Base-by-base conservation (phyloP, 1,140 invertebrate genomes). In the Drosophila ohnishii region DNA sequence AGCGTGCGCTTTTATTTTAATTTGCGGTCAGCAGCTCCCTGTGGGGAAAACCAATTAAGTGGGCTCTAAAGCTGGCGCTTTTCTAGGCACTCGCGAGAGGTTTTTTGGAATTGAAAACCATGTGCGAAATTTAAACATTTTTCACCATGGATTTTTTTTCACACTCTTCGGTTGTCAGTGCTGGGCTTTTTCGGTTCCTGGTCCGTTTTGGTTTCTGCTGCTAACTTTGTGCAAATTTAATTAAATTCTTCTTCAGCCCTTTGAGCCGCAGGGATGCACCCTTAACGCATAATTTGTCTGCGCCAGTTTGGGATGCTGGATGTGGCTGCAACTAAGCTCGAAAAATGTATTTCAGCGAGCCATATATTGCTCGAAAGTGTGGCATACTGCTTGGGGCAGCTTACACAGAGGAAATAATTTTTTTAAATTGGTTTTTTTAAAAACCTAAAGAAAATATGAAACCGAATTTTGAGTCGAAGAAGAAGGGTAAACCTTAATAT, bases 261-360 rank as follows among this genome's bases (percentile, higher is more conserved):
- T 86, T 76, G 67, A 73, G 76, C 80, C 80, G 71, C 80, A 84
- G 71, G 57, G 74, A 59, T 73, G 70, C 57, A 76, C 51, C 44
- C 71, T 84, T 84, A 74, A 66, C 78, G 82, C 78, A 86, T 87
- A 79, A 87, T 86, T 82, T 82, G 75, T 85, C 74, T 81, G 32
- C 50, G 32, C 50, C 28, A 42, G 61, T 47, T 53, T 3, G 51
- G 9, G 58, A 37, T 57, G 37, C 62, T 74, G 62, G 45, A 62
- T 62, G 77, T 53, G 45, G 13, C 22, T 61, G 61, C 56, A 64
- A 58, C 37, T 65, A 40, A 56, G 30, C 11, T 39, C 19, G 34
- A 60, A 14, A 51, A n/a, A 74, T 42, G 11, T 48, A 53, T 57
- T 16, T 11, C 7, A 32, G 3, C 44, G 19, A 16, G 10, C 34